phyloP scores from a whole-genome alignment of 2,113 vertebrate genomes.

The Dicerorhinus sumatrensis region DNA sequence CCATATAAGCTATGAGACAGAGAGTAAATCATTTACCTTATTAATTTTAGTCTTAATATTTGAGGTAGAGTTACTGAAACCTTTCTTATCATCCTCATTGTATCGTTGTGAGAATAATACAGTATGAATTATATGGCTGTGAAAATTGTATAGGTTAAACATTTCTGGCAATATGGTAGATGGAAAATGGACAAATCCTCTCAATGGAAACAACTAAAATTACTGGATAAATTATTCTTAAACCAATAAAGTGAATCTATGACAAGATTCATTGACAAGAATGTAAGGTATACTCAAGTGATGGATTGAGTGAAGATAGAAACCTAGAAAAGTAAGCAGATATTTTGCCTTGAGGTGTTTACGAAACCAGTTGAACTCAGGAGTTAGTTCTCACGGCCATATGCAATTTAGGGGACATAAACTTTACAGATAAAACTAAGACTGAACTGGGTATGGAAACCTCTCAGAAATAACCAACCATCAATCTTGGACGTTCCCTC shows the following conservation, averaged over 20 bases:
- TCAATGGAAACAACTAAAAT: neutral
- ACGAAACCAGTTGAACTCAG: neutral
- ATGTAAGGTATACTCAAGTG: neutral
- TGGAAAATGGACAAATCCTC: neutral
- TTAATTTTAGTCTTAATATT: neutral
- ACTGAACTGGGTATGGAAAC: neutral
- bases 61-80: neutral
- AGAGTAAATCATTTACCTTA: neutral
- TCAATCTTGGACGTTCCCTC: neutral
- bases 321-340: neutral
- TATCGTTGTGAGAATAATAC: neutral
- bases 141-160: neutral
- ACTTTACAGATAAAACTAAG: neutral
- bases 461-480: neutral
- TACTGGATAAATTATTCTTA: neutral
- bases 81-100: neutral
- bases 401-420: neutral
- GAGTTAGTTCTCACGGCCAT: neutral
- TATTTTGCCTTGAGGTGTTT: neutral
- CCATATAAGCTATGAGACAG: neutral
- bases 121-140: neutral
- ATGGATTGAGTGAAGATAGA: neutral
- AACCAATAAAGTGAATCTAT: neutral
- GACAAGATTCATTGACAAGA: neutral
- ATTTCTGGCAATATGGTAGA: neutral